Evolutionary conservation across 2,113 vertebrate genomes (phyloP).

Genomic region (Psittacula cyanocephala): DNA sequence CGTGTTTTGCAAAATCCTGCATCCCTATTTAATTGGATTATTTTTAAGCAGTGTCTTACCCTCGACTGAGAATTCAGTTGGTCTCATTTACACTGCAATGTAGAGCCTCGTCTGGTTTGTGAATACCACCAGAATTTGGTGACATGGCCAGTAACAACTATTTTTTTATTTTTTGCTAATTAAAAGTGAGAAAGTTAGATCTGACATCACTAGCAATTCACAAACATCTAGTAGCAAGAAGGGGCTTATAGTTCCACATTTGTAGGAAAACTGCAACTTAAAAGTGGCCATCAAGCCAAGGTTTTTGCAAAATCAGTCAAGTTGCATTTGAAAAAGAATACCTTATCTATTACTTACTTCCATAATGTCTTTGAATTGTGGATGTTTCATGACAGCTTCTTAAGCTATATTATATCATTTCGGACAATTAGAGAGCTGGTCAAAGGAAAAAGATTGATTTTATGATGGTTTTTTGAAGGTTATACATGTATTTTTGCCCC

Average conservation of each 20-base stretch:
- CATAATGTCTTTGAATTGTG: not conserved
- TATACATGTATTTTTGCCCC: constrained; percentile 1
- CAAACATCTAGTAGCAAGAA: not conserved
- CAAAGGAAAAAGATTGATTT: constrained; percentile 8
- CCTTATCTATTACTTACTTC: not conserved
- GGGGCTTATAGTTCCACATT: not conserved
- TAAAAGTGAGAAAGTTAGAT: not conserved
- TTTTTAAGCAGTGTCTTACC: not conserved
- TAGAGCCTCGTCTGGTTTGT: rapidly evolving
- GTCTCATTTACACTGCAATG: not conserved
- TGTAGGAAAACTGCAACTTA: not conserved
- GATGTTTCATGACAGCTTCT: not conserved
- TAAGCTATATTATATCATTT: not conserved
- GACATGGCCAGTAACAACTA: not conserved
- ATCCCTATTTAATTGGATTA: not conserved
- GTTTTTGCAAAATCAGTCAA: not conserved
- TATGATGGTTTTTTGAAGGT: not conserved
- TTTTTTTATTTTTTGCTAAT: not conserved
- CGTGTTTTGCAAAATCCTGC: not conserved
- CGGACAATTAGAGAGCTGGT: not conserved
- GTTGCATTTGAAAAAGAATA: not conserved
- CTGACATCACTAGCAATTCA: not conserved
- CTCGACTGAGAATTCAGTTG: not conserved
- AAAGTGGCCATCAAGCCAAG: not conserved
- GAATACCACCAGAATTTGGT: not conserved